Conservation (phyloP, 2,797 vertebrate genomes). For the Gymnoscopelus microlampas region DNA sequence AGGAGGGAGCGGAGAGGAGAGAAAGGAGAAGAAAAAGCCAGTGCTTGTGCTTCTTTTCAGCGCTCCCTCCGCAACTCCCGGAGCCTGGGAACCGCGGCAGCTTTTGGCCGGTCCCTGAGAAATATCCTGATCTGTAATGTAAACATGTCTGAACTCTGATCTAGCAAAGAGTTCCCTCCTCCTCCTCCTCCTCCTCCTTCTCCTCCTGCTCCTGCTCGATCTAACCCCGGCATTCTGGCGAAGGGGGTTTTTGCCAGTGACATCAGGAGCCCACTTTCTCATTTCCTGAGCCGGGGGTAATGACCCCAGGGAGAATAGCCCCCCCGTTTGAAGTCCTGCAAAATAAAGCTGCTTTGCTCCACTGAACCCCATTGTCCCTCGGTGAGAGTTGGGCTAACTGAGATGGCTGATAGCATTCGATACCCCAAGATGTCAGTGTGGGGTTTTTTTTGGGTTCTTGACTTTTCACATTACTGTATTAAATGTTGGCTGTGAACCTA, state of each 20-base stretch:
- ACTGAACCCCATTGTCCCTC: slow-evolving; percentile 46
- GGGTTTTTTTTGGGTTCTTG: not conserved
- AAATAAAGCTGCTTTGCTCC: slow-evolving; percentile 59
- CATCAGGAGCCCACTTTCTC: slow-evolving; percentile 81
- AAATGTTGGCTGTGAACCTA: not conserved
- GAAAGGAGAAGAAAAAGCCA: slow-evolving; percentile 62
- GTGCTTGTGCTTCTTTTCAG: slow-evolving; percentile 80
- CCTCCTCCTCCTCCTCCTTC: slow-evolving; percentile 30
- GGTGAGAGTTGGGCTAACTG: slow-evolving; percentile 10
- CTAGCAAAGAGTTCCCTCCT: slow-evolving; percentile 55
- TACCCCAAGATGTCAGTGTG: not conserved
- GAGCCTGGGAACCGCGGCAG: slow-evolving; percentile 84
- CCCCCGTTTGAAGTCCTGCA: slow-evolving; percentile 66
- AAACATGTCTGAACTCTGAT: slow-evolving; percentile 87
- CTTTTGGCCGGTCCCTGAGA: slow-evolving; percentile 79
- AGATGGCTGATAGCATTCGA: slow-evolving; percentile 14
- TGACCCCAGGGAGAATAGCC: slow-evolving; percentile 68
- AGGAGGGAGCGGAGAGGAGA: slow-evolving; percentile 5
- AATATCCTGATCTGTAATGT: slow-evolving; percentile 87
- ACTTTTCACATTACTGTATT: not conserved
- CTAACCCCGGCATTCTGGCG: slow-evolving; percentile 72
- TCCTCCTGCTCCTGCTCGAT: slow-evolving; percentile 51
- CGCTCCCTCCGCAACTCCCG: slow-evolving; percentile 70
- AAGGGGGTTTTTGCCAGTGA: slow-evolving; percentile 67
- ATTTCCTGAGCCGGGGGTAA: slow-evolving; percentile 75